Evolutionary conservation across 1,140 invertebrate genomes (phyloP).

Genomic region (Drosophila athabasca): DNA sequence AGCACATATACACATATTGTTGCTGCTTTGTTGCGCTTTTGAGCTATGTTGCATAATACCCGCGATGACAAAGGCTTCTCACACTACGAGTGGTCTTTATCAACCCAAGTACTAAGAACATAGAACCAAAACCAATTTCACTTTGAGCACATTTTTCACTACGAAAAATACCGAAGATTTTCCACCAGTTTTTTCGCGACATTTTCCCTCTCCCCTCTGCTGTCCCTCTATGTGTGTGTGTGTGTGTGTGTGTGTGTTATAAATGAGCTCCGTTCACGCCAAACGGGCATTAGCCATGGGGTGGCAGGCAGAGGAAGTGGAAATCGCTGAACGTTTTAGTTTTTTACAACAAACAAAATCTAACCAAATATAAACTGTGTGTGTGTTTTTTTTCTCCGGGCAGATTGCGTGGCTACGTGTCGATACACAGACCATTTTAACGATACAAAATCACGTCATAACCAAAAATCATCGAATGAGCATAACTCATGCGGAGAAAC

Average conservation of each 20-base stretch:
- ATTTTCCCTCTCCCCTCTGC: constrained; percentile 25
- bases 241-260: constrained; percentile 34
- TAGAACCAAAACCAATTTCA: constrained; percentile 38
- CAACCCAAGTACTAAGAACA: constrained; percentile 57
- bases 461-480: constrained; percentile 94
- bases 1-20: not conserved
- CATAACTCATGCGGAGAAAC: constrained; percentile 93
- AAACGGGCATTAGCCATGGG: constrained; percentile 65
- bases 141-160: constrained; percentile 31
- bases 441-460: constrained; percentile 94
- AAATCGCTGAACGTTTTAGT: constrained; percentile 70
- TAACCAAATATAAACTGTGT: constrained; percentile 41
- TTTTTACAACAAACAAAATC: constrained; percentile 57
- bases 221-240: too few species aligned
- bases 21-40: constrained; percentile 23
- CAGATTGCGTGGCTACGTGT: constrained; percentile 96
- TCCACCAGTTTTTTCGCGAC: constrained; percentile 48
- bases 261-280: constrained; percentile 72
- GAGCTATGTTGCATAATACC: constrained; percentile 55
- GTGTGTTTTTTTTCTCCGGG: constrained; percentile 34
- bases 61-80: constrained; percentile 52
- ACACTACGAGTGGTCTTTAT: constrained; percentile 34
- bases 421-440: constrained; percentile 96
- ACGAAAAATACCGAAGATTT: constrained; percentile 1
- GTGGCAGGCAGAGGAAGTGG: constrained; percentile 14